Evolutionary conservation across 2,113 vertebrate species (phyloP).

Genomic region (Neodon shergylaensis): DNA sequence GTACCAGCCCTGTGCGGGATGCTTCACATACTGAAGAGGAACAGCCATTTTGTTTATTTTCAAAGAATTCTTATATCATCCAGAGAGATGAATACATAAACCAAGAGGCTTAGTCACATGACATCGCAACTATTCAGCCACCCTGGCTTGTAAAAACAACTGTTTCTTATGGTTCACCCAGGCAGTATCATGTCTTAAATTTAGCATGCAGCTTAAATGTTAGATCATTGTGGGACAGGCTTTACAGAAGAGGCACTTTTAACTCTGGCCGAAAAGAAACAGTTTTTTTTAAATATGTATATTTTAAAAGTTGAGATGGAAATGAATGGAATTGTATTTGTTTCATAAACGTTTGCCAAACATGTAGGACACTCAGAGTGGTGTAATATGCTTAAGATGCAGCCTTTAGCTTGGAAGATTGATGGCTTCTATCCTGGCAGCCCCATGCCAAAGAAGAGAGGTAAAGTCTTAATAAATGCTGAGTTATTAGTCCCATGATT

Average conservation of each 20-base stretch:
- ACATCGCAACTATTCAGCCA: neutral
- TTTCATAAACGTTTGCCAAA: conserved; percentile 20
- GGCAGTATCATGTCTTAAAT: neutral
- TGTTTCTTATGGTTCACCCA: neutral
- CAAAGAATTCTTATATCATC: conserved; percentile 28
- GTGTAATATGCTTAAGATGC: neutral
- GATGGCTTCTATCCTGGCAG: neutral
- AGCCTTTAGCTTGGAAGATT: neutral
- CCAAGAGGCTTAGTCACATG: neutral
- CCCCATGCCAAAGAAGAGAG: neutral
- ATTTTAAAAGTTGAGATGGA: conserved; percentile 16
- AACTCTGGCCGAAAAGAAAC: conserved; percentile 21
- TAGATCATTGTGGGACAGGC: neutral
- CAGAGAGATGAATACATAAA: neutral
- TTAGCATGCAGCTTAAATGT: neutral
- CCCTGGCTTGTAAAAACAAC: neutral
- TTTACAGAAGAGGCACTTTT: conserved; percentile 36
- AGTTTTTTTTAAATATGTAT: neutral
- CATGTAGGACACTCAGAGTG: neutral
- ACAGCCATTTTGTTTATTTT: conserved; percentile 45
- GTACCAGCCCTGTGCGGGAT: neutral
- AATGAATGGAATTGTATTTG: neutral
- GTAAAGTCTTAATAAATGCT: neutral
- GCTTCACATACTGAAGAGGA: conserved; percentile 8
- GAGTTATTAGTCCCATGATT: neutral